Evolutionary conservation across 92 coral and sea anemone genomes (phyloP).

Genomic region (Pocillopora grandis): DNA sequence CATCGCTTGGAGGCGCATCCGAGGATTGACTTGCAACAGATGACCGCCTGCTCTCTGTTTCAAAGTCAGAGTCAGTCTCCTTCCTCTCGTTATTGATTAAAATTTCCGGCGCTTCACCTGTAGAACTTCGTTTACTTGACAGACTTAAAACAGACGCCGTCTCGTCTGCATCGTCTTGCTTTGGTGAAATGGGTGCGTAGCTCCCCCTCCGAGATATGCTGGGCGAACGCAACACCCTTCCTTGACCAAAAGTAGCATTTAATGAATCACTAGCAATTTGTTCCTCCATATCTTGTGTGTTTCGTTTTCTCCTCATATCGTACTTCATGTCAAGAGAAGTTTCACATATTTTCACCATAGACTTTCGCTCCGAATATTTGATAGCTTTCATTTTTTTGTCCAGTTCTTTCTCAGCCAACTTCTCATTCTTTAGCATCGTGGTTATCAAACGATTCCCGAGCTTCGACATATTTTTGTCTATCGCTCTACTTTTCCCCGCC

Average conservation of each 20-base stretch:
- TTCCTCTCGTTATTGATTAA: slow-evolving; percentile 11
- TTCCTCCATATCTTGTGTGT: slow-evolving; percentile 31
- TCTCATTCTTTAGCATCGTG: slow-evolving; percentile 60
- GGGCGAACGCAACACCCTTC: slow-evolving; percentile 1
- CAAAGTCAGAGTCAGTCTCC: not conserved
- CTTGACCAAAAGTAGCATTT: not conserved
- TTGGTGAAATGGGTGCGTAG: not conserved
- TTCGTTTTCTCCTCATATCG: slow-evolving; percentile 50
- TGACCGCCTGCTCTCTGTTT: slow-evolving; percentile 12
- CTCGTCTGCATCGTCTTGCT: slow-evolving; percentile 10
- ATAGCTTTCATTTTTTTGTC: slow-evolving; percentile 71
- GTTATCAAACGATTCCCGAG: slow-evolving; percentile 64
- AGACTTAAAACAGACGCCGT: not conserved
- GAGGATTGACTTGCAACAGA: not conserved
- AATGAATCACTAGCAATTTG: not conserved
- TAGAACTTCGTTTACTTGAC: not conserved
- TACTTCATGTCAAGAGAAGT: slow-evolving; percentile 67
- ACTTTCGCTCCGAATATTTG: slow-evolving; percentile 64
- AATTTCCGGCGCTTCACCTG: slow-evolving; percentile 14
- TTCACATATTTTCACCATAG: slow-evolving; percentile 63
- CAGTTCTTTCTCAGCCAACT: slow-evolving; percentile 76
- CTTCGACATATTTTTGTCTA: slow-evolving; percentile 53
- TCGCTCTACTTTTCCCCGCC: slow-evolving; percentile 57
- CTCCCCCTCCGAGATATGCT: slow-evolving; percentile 23
- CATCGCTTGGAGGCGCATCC: not conserved